Base-by-base conservation (phyloP, 2,888 invertebrate genomes). In the Pterostichus niger region DNA sequence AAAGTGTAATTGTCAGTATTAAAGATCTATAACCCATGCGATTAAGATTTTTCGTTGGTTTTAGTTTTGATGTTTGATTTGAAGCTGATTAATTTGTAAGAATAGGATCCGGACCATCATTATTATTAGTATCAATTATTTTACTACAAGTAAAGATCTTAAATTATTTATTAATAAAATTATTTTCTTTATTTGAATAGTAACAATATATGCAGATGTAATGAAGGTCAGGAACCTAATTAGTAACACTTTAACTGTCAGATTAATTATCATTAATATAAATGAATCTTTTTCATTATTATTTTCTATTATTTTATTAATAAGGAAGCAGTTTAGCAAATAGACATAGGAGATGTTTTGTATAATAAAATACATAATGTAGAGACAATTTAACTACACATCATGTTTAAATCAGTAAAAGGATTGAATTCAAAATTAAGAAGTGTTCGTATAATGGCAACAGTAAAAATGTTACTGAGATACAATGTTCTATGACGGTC, bases 1-100 rank as follows among this genome's bases (percentile, higher is more conserved):
- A 64, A 33, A 40, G 40, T 44, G 9, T 24, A 44, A 44, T 13
- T 64, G 64, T 35, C 64, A 64, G 64, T 64, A 64, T 44, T 13
- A 71, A n/a, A 71, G 40, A 71, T 40, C 68, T 71, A 44, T 40
- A 71, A 71, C 68, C 68, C 68, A 71, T 71, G 68, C 68, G 68
- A 7, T 71, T 71, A 64, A 59, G 31, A 40, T 64, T 35, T 56
- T 56, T 71, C 10, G 13, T 2, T 44, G 44, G 5, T 71, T 71
- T 71, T 71, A 71, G 68, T 71, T 71, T 71, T 71, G 17, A 71
- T 71, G 35, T 64, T 64, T 64, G 64, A 64, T 64, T 64, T 64
- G 33, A 64, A 64, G 64, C 64, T n/a, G n/a, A 64, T n/a, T 64
- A 35, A 35, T 33, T 40, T 13, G 40, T 68, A 31, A 68, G 7